Evolutionary conservation across 2,113 vertebrate genomes (phyloP).

Genomic region (Gopherus flavomarginatus): DNA sequence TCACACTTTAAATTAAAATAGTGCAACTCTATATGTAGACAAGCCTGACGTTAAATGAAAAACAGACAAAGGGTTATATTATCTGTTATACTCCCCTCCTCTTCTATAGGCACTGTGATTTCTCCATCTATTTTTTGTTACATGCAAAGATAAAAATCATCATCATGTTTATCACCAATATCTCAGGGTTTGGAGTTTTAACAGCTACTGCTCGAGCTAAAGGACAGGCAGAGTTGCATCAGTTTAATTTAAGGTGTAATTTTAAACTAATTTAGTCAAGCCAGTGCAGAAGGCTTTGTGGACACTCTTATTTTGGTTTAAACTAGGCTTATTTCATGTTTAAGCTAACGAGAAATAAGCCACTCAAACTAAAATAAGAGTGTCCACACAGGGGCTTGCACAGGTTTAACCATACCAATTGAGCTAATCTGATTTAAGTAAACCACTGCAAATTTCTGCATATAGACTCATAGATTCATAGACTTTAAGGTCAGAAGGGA

Average conservation of each 20-base stretch:
- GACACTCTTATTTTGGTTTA: background rate
- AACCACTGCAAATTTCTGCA: rapidly evolving
- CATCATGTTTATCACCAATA: background rate
- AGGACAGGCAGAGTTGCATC: background rate
- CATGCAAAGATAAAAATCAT: rapidly evolving
- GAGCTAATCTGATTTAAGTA: background rate
- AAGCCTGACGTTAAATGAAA: background rate
- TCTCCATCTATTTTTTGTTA: background rate
- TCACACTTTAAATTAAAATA: background rate
- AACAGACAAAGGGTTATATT: background rate
- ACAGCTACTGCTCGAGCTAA: rapidly evolving
- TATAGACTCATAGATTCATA: too few relatives aligned
- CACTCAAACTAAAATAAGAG: rapidly evolving
- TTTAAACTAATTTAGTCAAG: background rate
- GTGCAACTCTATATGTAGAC: background rate
- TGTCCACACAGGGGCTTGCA: rapidly evolving
- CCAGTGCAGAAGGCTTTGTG: background rate
- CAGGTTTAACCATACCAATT: background rate
- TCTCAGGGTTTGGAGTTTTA: background rate
- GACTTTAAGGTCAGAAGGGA: too few relatives aligned
- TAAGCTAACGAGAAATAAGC: background rate
- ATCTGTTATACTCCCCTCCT: background rate
- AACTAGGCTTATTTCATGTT: background rate
- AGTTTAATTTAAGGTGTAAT: background rate
- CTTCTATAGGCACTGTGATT: background rate